Base-by-base conservation (phyloP, 2,113 vertebrate genomes). In the Cisticola juncidis region DNA sequence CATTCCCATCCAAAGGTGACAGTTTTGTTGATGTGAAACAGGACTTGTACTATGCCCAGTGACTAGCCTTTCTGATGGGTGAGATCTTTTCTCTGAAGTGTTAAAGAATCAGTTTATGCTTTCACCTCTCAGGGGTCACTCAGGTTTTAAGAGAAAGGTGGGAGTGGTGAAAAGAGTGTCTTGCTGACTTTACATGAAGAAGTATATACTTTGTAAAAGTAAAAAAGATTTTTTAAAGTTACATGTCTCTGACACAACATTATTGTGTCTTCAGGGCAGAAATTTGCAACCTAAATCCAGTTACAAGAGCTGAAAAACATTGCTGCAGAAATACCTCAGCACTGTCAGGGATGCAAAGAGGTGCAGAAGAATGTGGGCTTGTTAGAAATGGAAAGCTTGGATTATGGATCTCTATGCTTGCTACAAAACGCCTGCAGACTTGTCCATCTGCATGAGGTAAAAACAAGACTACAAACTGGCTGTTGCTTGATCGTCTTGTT, bases 11-110 rank as follows among this genome's bases (percentile, higher is more conserved):
- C 33, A 56, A 65, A 72, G 5, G 8, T 62, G 23, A 44, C 16
- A 47, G 19, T 6, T 4, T 40, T 35, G 54, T 21, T 42, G 21
- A 3, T 69, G 26, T 44, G 40, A 40, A 84, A 80, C n/a, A 26
- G 6, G 9, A 5, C 5, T 81, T 48, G 9, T 10, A 8, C 31
- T 54, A 4, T 35, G 45, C 7, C 19, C 3, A 0, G 0, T 56
- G 15, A 45, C 8, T 15, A 79, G 28, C 8, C 20, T 57, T 81
- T 88, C 64, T 70, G 28, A 36, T 53, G 20, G 14, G 21, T 65
- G 29, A 61, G 19, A 40, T 62, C 68, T 94, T 19, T 81, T 71
- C 38, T 76, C 44, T 48, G 28, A 77, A 79, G 17, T 11, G 17
- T 48, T 64, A 33, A 86, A 74, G 10, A 61, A 72, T 48, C 8